Evolutionary conservation across 2,113 vertebrate species (phyloP), one percentile per base, ranked within the genome.

Genomic region (Aix galericulata): DNA sequence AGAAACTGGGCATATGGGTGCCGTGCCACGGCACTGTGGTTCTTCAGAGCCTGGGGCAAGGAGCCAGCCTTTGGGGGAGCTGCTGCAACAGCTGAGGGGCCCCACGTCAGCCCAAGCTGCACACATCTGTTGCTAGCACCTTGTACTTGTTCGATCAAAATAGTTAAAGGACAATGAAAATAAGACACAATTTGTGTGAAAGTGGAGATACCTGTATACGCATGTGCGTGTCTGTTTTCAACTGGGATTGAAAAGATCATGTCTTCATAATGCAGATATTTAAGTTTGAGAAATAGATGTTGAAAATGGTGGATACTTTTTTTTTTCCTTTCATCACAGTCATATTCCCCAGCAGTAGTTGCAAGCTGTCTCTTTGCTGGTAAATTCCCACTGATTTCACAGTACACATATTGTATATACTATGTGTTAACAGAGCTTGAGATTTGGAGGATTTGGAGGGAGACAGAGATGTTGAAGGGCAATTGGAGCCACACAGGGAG

Each of bases 401-500:
- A 86, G 50, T 83, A 89, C 76, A 58, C 53, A 59, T 95, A 84
- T 62, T 91, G 94, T 89, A 94, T 93, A 96, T 90, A 93, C 75
- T 92, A 22, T 69, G 42, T 55, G 74, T 91, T 95, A 96, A 96
- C 83, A 91, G 85, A 97, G 76, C 76, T 52, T 95, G 83, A 96
- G 91, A 95, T 95, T 94, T 94, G 92, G 96, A 68, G 95, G 95
- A 93, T 97, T 97, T 97, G 93, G 66, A 94, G 77, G 84, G 86
- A 96, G 85, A 96, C 84, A 86, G 87, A 95, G 96, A 97, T 76
- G 58, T 95, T 95, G 76, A 97, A 82, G 94, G 62, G 85, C 97
- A 96, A 94, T 97, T 97, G 82, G 86, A 97, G 75, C 94, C 93
- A 94, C 95, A 92, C 93, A 95, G 50, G 66, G 90, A 94, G 95